Evolutionary conservation across 2,113 vertebrate genomes (phyloP).

Genomic region (Platysternon megacephalum): DNA sequence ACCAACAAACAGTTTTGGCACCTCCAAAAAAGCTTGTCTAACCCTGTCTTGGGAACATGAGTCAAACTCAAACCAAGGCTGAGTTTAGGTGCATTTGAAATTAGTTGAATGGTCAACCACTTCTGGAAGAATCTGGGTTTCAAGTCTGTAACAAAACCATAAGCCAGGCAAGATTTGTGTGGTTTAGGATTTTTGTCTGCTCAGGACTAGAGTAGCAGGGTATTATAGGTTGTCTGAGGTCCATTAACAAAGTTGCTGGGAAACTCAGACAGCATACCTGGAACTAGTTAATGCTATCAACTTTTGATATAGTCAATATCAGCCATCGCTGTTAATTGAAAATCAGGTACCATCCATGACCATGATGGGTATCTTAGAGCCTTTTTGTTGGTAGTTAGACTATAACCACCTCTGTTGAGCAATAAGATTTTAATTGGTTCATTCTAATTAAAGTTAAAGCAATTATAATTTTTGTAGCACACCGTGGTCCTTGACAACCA

Average conservation of each 20-base stretch:
- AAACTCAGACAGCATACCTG: not conserved
- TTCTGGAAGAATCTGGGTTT: not conserved
- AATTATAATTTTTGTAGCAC: not conserved
- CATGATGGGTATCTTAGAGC: not conserved
- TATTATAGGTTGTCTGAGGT: accelerated
- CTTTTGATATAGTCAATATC: not conserved
- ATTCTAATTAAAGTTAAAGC: not conserved
- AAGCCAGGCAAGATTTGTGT: not conserved
- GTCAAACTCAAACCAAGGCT: not conserved
- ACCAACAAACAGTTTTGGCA: accelerated
- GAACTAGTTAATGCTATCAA: not conserved
- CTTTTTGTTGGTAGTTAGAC: not conserved
- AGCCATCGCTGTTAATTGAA: not conserved
- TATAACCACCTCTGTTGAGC: not conserved
- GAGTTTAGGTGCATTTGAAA: not conserved
- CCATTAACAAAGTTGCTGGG: not conserved
- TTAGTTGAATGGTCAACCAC: not conserved
- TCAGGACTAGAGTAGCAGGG: accelerated
- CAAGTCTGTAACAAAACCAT: not conserved
- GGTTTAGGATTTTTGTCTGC: not conserved
- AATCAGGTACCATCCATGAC: not conserved
- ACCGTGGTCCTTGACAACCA: not conserved
- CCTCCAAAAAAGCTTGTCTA: not conserved
- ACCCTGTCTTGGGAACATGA: not conserved
- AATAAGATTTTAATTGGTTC: accelerated